Percentiles rank a stretch among this genome's conserved stretches.
phyloP scores from a whole-genome alignment of 2,113 vertebrate species.

The Sturnira hondurensis region DNA sequence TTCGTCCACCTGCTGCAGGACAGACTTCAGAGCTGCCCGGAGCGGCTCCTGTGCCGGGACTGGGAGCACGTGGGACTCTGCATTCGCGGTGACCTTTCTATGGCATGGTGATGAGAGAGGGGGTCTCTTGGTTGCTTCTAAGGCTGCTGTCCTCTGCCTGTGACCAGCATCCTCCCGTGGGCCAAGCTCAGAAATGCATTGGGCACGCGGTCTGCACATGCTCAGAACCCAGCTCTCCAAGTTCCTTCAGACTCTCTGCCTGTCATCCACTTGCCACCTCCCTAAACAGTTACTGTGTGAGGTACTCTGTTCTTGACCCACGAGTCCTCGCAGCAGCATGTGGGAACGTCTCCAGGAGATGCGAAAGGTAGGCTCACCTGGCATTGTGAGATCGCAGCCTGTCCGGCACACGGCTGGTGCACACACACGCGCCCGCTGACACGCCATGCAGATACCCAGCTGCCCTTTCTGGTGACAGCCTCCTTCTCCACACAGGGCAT shows the following conservation, averaged over 20 bases:
- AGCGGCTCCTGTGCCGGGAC: not conserved
- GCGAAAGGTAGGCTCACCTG: not conserved
- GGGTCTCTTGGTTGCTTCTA: not conserved
- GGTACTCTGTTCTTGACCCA: not conserved
- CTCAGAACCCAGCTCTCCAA: not conserved
- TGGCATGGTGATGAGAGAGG: accelerated
- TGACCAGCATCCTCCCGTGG: accelerated
- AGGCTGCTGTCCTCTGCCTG: not conserved
- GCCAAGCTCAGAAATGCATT: not conserved
- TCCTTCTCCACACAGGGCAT: not conserved
- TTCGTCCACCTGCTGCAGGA: not conserved
- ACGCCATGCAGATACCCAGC: too few species aligned
- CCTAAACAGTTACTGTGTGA: accelerated
- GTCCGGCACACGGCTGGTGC: accelerated
- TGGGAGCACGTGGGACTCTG: not conserved
- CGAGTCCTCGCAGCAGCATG: not conserved
- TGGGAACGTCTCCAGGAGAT: not conserved
- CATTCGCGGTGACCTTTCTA: not conserved
- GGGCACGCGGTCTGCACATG: not conserved
- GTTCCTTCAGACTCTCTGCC: not conserved
- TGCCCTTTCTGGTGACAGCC: not conserved
- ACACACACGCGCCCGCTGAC: accelerated
- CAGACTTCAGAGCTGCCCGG: not conserved
- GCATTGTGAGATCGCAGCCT: not conserved
- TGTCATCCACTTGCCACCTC: not conserved